Base-by-base conservation (phyloP, 2,797 vertebrate species). In the Neosalanx taihuensis region DNA sequence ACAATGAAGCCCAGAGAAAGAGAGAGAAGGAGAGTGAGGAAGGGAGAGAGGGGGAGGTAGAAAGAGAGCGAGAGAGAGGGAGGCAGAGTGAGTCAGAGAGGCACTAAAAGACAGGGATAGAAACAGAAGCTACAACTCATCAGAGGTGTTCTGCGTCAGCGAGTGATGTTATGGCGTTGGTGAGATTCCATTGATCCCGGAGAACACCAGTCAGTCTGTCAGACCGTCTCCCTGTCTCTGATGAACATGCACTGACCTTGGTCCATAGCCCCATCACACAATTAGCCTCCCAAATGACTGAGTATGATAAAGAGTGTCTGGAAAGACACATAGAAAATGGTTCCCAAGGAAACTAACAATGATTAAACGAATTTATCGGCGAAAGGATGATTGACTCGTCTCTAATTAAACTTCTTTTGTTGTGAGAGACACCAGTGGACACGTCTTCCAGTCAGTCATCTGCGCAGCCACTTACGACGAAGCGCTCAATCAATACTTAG, bases 401-500 rank as follows among this genome's bases (percentile, higher is more conserved):
- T 64, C 23, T 49, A 64, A 80, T 78, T 64, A 68, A 51, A 68
- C 53, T 13, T 33, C 2, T 63, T 67, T 29, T 30, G 29, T 75
- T 68, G 1, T 20, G 35, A 29, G 26, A 58, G 46, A 35, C 67
- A 58, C 30, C 4, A 15, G 10, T 62, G 69, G 53, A 74, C 53
- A 15, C 33, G n/a, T 71, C 53, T 78, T 18, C 59, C 9, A 69
- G 60, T 82, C 77, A 71, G 53, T 81, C 73, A 76, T 69, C 73
- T 60, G 72, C 69, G 80, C 30, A 9, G 31, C 77, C 78, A 59
- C 76, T 80, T 75, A 64, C 79, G 79, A 75, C 69, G 7, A 66
- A 82, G 72, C 71, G 62, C 46, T 69, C 65, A 77, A 74, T 80
- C 70, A 62, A 76, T 74, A 63, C 37, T n/a, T n/a, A 9, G 61